phyloP scores from a whole-genome alignment of 2,113 vertebrate species.

The Sisor rabdophorus region DNA sequence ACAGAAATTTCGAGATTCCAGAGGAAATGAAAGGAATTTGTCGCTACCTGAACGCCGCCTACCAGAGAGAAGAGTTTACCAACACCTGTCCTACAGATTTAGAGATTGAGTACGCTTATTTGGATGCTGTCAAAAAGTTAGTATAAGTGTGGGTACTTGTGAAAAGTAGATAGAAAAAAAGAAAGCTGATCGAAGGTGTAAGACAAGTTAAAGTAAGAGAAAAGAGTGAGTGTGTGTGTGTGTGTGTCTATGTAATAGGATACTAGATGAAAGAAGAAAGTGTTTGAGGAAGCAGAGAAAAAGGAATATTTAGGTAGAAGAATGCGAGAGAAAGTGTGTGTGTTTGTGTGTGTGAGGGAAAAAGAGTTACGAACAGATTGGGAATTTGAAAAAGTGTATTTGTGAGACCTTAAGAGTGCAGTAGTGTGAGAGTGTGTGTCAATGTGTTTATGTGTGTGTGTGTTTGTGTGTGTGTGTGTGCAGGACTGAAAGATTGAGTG shows the following conservation, averaged over 20 bases:
- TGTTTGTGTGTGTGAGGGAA: background rate
- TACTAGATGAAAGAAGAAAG: no score
- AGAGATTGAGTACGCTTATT: conserved; percentile 86
- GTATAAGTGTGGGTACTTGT: conserved; percentile 64
- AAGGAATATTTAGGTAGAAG: no score
- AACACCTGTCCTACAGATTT: conserved; percentile 88
- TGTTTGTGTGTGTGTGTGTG: background rate
- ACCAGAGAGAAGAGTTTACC: conserved; percentile 86
- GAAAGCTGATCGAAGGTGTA: no score
- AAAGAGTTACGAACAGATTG: background rate
- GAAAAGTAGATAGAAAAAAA: background rate
- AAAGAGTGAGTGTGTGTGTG: no score
- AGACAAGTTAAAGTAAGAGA: no score
- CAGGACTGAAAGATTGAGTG: background rate
- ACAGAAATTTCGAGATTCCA: conserved; percentile 89
- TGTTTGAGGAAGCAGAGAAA: no score
- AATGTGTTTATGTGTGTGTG: no score
- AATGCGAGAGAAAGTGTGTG: background rate
- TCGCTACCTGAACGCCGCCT: conserved; percentile 84
- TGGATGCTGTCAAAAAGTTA: conserved; percentile 85
- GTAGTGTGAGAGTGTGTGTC: background rate
- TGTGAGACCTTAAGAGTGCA: background rate
- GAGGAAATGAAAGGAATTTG: conserved; percentile 85
- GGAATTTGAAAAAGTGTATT: background rate
- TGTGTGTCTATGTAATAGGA: no score